Evolutionary conservation across 1,140 invertebrate genomes (phyloP), one percentile per base, ranked within the genome.

Genomic region (Hyles vespertilio): DNA sequence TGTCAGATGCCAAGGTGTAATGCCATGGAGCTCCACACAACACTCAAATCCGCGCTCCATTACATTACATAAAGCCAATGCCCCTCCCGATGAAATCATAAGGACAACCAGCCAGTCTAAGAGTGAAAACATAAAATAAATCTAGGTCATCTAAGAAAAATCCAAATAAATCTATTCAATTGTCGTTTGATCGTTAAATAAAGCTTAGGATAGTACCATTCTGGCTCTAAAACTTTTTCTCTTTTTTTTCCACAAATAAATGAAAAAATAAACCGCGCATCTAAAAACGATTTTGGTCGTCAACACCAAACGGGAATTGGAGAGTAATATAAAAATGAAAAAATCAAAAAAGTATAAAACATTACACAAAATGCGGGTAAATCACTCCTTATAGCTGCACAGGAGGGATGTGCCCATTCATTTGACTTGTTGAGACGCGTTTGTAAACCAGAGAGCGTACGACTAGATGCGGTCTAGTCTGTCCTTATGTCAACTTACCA

Each of bases 401-500:
- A 47, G 79, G 81, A 86, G 78, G 63, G 77, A 84, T 67, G 84
- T 87, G 72, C 86, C 82, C 80, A 84, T 87, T 89, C 86, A 89
- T 89, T 89, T 89, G 86, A 89, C 86, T 89, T 89, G 85, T 77
- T 61, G 49, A 70, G 22, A 77, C 71, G 72, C 70, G 78, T 71
- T 72, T 71, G 69, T 69, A 65, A 32, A 50, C 32, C 12, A 52
- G 36, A n/a, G 43, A 73, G 72, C 69, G 70, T 67, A 74, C 66
- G 73, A 69, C 78, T 86, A 85, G 63, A 77, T 75, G 73, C 79
- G 75, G 77, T 67, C 79, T 74, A 77, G 78, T 78, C 75, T 69
- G 77, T 73, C 65, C 61, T 63, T 62, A 61, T 68, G 78, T 78
- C 74, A 84, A 96, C 95, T 96, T 97, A 97, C 96, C 97, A 98